phyloP scores from a whole-genome alignment of 1,140 invertebrate species.

The Drosophila sucinea region DNA sequence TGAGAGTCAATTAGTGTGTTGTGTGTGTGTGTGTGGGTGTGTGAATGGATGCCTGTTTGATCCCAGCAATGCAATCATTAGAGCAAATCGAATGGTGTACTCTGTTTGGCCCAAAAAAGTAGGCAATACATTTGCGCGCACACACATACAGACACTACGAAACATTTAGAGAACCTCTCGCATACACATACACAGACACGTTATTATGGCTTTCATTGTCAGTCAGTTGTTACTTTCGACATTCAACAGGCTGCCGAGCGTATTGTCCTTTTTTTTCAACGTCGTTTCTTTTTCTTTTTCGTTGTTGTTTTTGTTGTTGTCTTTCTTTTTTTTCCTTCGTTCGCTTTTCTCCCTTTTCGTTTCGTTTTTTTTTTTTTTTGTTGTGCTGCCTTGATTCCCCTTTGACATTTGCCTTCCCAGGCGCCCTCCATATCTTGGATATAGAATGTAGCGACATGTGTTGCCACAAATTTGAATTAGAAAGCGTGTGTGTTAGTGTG shows the following conservation, averaged over 20 bases:
- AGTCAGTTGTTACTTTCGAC: constrained; percentile 50
- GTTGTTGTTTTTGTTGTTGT: background rate
- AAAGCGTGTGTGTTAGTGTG: background rate
- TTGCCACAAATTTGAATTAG: constrained; percentile 52
- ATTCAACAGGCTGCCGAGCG: constrained; percentile 67
- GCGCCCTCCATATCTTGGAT: background rate
- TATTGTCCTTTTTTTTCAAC: constrained; percentile 45
- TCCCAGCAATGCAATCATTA: constrained; percentile 12
- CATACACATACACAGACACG: constrained; percentile 34
- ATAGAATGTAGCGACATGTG: constrained; percentile 50
- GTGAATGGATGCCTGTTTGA: background rate
- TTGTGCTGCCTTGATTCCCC: constrained; percentile 60
- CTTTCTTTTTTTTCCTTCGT: background rate
- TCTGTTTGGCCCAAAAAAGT: constrained; percentile 2
- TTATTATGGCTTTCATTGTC: constrained; percentile 61
- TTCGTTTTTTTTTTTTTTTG: constrained; percentile 26
- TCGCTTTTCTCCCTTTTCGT: background rate
- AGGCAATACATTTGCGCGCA: constrained; percentile 7
- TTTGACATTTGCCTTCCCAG: constrained; percentile 61
- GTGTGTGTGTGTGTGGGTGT: constrained; percentile 1
- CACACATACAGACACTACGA: constrained; percentile 9
- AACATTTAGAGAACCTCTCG: background rate
- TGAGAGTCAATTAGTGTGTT: constrained; percentile 61
- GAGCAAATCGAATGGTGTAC: constrained; percentile 10
- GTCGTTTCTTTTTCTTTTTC: background rate